Evolutionary conservation across 2,888 invertebrate species (phyloP).

Genomic region (Branchellion lobata): DNA sequence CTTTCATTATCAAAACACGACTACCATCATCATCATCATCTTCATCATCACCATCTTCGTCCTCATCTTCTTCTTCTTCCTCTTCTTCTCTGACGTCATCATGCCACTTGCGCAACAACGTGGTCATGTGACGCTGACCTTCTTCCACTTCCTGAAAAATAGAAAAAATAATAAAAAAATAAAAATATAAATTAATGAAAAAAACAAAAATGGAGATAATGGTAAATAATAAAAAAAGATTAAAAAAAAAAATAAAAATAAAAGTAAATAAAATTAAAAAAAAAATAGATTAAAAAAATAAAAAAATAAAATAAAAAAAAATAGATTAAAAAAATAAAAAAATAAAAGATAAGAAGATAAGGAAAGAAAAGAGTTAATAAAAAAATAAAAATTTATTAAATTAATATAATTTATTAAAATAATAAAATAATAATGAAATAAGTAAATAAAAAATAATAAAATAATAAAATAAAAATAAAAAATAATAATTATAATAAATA

Average conservation of each 20-base stretch:
- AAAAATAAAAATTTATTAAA: background rate
- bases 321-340: slow-evolving; percentile 55
- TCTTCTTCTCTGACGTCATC: slow-evolving; percentile 73
- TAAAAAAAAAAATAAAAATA: background rate
- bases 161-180: background rate
- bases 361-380: background rate
- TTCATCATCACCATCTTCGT: background rate
- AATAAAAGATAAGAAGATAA: background rate
- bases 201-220: background rate
- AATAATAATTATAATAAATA: no score
- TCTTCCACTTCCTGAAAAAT: slow-evolving; percentile 84
- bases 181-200: background rate
- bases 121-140: slow-evolving; percentile 93
- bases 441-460: background rate
- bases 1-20: background rate
- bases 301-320: slow-evolving; percentile 45
- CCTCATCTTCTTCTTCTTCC: slow-evolving; percentile 51
- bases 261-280: no score
- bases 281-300: no score
- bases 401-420: background rate
- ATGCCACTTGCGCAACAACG: slow-evolving; percentile 94
- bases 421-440: background rate
- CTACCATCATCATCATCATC: slow-evolving; percentile 7
- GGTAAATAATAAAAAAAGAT: background rate
- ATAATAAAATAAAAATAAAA: background rate